Percentiles rank a stretch among this genome's conserved stretches.
Evolutionary conservation across 23 tunicate species (phyloP).

Genomic region (Ascidia mentula): DNA sequence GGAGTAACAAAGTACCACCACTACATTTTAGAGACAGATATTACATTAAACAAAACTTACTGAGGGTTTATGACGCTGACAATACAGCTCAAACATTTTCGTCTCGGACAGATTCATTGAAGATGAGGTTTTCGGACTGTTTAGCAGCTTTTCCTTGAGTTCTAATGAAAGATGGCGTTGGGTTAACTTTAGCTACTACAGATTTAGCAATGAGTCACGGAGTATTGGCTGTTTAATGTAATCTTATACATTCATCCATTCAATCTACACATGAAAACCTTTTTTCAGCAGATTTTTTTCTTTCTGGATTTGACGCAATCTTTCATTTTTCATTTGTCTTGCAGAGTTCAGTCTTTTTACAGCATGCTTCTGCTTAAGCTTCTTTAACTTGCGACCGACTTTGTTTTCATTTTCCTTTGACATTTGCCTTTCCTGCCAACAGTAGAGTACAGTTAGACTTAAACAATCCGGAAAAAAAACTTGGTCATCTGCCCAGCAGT

Average conservation of each 20-base stretch:
- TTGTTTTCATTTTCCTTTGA: not conserved
- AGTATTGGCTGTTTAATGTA: no score
- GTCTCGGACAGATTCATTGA: not conserved
- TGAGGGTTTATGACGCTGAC: conserved; percentile 10
- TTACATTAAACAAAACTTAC: not conserved
- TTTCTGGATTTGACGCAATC: conserved; percentile 2
- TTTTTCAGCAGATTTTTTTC: not conserved
- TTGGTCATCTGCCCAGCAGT: conserved; percentile 52
- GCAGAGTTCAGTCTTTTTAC: not conserved
- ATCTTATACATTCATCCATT: no score
- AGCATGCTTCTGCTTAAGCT: not conserved
- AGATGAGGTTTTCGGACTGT: not conserved
- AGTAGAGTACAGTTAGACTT: not conserved
- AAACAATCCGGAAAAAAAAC: not conserved
- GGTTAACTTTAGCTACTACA: no score
- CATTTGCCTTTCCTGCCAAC: not conserved
- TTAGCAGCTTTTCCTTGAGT: not conserved
- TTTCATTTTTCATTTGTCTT: not conserved
- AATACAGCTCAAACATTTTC: conserved; percentile 2
- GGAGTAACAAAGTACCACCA: no score
- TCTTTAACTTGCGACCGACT: conserved; percentile 1
- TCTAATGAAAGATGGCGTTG: not conserved
- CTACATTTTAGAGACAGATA: not conserved
- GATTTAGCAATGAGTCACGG: no score
- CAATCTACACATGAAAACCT: no score